Evolutionary conservation across 2,797 vertebrate genomes (phyloP).

Genomic region (Bucorvus abyssinicus): DNA sequence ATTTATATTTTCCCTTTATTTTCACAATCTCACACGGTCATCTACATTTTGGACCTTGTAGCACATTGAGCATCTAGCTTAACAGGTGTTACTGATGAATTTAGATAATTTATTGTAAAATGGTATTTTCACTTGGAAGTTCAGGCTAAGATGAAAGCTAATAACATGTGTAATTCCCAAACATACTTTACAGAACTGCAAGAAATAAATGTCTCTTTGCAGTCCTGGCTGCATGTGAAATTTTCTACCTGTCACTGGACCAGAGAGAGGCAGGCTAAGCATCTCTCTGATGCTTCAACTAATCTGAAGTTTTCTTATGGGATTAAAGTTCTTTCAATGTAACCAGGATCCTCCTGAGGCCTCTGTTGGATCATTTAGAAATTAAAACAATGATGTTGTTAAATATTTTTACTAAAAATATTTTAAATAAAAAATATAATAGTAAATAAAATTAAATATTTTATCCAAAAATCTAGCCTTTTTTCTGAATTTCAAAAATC

Average conservation of each 20-base stretch:
- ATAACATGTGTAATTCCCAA: not conserved
- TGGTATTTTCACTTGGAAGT: not conserved
- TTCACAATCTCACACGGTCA: not conserved
- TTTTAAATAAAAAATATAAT: no score
- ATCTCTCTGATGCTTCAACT: not conserved
- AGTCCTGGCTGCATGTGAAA: not conserved
- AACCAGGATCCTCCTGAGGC: not conserved
- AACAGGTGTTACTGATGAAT: not conserved
- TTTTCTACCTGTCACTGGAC: not conserved
- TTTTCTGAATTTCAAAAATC: constrained; percentile 8
- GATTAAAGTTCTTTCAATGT: not conserved
- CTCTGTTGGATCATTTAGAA: not conserved
- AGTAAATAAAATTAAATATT: no score
- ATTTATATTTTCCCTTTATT: not conserved
- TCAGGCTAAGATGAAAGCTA: not conserved
- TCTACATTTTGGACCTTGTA: not conserved
- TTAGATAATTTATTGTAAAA: not conserved
- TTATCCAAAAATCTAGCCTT: not conserved
- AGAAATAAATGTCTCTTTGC: not conserved
- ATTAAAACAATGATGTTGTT: not conserved
- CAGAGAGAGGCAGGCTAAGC: not conserved
- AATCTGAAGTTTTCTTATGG: not conserved
- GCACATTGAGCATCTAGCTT: not conserved
- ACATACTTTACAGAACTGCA: not conserved
- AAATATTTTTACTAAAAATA: not conserved